These are phyloP conservation scores for Drosophila athabasca DNA, from an alignment of 1,140 invertebrate genomes.

Conservation along the genomic window DNA sequence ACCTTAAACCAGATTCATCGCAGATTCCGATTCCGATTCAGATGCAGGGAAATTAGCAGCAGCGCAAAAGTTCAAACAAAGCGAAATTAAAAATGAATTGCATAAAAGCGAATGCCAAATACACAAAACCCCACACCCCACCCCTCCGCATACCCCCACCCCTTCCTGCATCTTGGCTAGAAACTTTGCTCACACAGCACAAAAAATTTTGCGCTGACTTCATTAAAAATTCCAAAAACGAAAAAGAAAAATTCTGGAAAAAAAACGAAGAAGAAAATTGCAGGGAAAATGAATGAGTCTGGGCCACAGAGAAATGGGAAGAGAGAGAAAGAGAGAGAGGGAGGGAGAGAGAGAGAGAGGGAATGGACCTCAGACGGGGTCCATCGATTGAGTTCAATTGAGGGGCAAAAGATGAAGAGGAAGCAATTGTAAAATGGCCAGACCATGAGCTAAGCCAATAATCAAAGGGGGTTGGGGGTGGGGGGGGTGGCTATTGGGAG, in stretches of 20 bases:
- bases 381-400: slow-evolving; percentile 75
- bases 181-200: slow-evolving; percentile 55
- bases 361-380: slow-evolving; percentile 26
- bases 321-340: neutral
- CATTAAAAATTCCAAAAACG: slow-evolving; percentile 57
- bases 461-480: slow-evolving; percentile 40
- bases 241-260: slow-evolving; percentile 6
- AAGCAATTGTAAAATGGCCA: slow-evolving; percentile 69
- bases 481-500: neutral
- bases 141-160: neutral
- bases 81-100: slow-evolving; percentile 65
- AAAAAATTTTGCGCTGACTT: slow-evolving; percentile 72
- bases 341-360: neutral
- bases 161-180: slow-evolving; percentile 1
- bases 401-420: slow-evolving; percentile 20
- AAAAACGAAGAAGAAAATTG: slow-evolving; percentile 50
- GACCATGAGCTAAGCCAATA: slow-evolving; percentile 74
- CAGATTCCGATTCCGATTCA: slow-evolving; percentile 9
- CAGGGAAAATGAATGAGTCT: slow-evolving; percentile 75
- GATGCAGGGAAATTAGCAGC: slow-evolving; percentile 22
- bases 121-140: slow-evolving; percentile 1
- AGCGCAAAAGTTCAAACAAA: slow-evolving; percentile 37
- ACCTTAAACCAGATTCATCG: neutral
- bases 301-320: slow-evolving; percentile 32
- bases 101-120: slow-evolving; percentile 49